phyloP scores from a whole-genome alignment of 2,888 invertebrate genomes.

The Thera obeliscata region DNA sequence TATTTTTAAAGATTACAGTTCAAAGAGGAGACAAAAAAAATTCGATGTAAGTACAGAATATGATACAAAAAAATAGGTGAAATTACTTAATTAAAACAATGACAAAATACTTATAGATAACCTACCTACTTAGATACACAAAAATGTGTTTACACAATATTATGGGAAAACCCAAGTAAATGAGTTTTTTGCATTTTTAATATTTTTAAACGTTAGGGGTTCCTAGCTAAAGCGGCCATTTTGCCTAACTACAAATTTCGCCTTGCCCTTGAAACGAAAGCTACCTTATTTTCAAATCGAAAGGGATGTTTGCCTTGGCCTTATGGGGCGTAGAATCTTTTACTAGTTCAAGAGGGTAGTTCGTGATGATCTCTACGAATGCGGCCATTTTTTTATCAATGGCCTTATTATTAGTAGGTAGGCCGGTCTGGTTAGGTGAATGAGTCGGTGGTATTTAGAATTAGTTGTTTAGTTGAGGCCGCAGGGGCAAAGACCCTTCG shows the following conservation, averaged over 20 bases:
- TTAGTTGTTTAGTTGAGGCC: constrained; percentile 88
- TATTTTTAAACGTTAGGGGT: too few species aligned
- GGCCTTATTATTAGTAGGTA: neutral
- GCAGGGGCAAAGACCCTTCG: constrained; percentile 94
- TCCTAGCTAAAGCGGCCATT: too few species aligned
- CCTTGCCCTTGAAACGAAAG: too few species aligned
- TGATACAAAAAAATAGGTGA: neutral
- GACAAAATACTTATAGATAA: neutral
- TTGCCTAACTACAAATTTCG: too few species aligned
- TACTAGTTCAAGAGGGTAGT: neutral
- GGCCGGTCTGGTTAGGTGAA: neutral
- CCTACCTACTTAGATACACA: neutral
- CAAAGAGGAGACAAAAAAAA: neutral
- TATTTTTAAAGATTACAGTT: neutral
- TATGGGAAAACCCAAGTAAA: too few species aligned
- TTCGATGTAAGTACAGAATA: neutral
- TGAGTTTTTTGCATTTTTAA: too few species aligned
- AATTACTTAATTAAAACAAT: neutral
- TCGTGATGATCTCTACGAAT: neutral
- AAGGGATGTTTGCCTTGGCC: too few species aligned
- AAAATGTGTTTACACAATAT: neutral
- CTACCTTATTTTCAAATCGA: too few species aligned
- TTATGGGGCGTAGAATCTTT: too few species aligned
- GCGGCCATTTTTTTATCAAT: neutral
- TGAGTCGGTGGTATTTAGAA: neutral